These are phyloP conservation scores for Pseudeuparius sepicola DNA, from an alignment of 2,888 invertebrate genomes.

Conservation along the genomic window DNA sequence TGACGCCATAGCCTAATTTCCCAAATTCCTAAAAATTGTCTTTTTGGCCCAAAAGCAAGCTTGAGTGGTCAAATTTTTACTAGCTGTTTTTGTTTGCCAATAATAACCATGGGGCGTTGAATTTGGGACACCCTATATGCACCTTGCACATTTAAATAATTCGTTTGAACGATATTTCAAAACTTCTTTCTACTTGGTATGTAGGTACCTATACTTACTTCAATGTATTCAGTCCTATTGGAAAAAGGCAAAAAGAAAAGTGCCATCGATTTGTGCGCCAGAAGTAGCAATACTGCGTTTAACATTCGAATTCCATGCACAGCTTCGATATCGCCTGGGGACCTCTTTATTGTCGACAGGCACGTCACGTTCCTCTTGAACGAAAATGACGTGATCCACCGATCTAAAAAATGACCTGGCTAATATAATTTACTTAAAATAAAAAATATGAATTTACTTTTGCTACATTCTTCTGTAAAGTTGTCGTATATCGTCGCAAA, in stretches of 20 bases:
- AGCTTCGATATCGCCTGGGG: conserved; percentile 48
- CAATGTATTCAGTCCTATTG: conserved; percentile 55
- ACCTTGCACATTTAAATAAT: no score
- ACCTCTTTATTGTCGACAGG: conserved; percentile 44
- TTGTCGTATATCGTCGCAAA: conserved; percentile 32
- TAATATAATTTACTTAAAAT: conserved; percentile 1
- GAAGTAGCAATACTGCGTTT: conserved; percentile 52
- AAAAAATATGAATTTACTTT: no score
- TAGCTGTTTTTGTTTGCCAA: no score
- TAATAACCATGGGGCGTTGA: no score
- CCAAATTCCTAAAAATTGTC: no score
- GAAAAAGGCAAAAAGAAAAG: conserved; percentile 55
- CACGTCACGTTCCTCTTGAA: conserved; percentile 48
- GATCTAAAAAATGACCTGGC: conserved; percentile 36
- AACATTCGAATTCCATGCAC: conserved; percentile 57
- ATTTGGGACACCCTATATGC: no score
- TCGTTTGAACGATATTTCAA: no score
- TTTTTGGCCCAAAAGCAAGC: no score
- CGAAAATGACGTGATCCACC: conserved; percentile 51
- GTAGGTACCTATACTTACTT: conserved; percentile 48
- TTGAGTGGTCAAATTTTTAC: no score
- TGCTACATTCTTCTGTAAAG: conserved; percentile 20
- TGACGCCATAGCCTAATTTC: no score
- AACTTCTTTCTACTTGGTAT: no score
- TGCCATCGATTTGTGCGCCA: conserved; percentile 64